A percentile compares a stretch with the other conserved stretches of the same genome.
Conservation (phyloP, 2,113 vertebrate genomes). For the Ailurus styani region DNA sequence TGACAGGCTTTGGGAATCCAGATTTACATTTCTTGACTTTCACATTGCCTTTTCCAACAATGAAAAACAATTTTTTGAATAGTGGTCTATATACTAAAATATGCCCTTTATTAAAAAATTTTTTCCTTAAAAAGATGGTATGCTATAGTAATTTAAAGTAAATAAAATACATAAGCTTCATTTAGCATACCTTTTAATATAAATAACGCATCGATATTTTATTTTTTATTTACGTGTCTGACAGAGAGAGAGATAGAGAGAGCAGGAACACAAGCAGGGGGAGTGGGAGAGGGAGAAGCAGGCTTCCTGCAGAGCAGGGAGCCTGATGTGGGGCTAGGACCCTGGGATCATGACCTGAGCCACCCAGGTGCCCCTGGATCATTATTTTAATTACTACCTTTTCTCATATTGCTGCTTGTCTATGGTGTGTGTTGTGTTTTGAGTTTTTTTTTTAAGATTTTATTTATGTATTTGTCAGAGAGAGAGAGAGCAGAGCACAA, state of each 20-base stretch:
- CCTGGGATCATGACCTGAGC: no score
- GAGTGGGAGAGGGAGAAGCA: no score
- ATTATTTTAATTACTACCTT: neutral
- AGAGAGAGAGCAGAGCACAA: no score
- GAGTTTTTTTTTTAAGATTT: no score
- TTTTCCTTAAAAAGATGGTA: neutral
- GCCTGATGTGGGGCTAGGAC: no score
- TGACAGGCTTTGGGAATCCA: neutral
- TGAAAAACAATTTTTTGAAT: neutral
- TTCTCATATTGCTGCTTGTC: neutral
- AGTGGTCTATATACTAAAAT: neutral
- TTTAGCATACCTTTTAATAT: neutral
- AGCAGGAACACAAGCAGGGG: no score
- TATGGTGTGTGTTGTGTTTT: no score
- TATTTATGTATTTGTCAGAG: no score
- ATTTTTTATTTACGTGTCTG: no score
- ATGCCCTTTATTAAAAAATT: neutral
- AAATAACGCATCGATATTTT: neutral
- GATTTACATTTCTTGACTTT: constrained; percentile 9
- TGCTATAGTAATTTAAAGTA: neutral
- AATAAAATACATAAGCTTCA: neutral
- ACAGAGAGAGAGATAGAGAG: no score
- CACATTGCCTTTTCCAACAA: neutral
- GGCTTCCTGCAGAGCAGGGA: no score
- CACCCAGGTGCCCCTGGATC: no score